Evolutionary conservation across 1,140 invertebrate genomes (phyloP).

Genomic region (Drosophila varians): DNA sequence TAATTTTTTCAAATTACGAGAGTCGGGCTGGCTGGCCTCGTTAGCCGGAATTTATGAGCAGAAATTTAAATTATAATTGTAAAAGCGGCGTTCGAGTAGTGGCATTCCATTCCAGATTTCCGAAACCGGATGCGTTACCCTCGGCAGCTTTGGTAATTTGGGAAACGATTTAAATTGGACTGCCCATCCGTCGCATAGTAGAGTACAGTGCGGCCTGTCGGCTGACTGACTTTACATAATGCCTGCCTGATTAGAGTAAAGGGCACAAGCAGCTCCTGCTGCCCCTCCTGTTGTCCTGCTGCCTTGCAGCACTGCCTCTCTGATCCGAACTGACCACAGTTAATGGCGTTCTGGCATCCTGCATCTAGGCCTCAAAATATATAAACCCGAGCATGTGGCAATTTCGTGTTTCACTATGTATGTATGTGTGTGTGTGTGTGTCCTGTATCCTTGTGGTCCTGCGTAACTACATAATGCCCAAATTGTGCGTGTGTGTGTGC

Average conservation of each 20-base stretch:
- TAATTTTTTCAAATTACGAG: conserved; percentile 67
- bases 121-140: conserved; percentile 21
- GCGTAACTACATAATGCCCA: conserved; percentile 39
- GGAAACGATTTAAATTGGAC: conserved; percentile 40
- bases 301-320: not conserved
- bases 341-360: conserved; percentile 47
- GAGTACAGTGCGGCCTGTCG: conserved; percentile 35
- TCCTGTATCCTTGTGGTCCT: too few species aligned
- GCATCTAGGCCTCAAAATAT: conserved; percentile 74
- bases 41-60: conserved; percentile 29
- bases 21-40: conserved; percentile 3
- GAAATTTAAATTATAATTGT: conserved; percentile 50
- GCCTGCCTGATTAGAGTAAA: conserved; percentile 67
- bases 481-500: conserved; percentile 33
- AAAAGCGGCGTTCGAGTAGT: conserved; percentile 9
- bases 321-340: conserved; percentile 40
- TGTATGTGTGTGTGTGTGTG: not conserved
- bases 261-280: conserved; percentile 5
- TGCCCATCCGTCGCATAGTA: conserved; percentile 45
- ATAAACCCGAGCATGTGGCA: conserved; percentile 55
- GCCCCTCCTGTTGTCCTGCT: not conserved
- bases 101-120: conserved; percentile 25
- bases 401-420: conserved; percentile 27
- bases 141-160: conserved; percentile 22
- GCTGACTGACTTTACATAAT: conserved; percentile 76